Conservation (phyloP, 2,888 invertebrate species). For the Macrosiphum euphorbiae region DNA sequence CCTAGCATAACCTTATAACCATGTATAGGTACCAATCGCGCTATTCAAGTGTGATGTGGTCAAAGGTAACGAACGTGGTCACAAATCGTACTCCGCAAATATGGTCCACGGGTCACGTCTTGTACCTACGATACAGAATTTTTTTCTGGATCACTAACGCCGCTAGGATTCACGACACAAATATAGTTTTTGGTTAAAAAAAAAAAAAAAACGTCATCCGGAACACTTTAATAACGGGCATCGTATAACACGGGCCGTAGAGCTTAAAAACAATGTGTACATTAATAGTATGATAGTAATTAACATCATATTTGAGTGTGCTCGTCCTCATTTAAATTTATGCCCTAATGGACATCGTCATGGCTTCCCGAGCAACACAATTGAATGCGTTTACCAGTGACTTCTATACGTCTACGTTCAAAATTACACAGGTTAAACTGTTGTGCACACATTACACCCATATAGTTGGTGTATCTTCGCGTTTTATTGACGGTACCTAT, state of each 20-base stretch:
- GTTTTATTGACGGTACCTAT: background rate
- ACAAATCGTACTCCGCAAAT: background rate
- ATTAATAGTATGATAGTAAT: slow-evolving; percentile 28
- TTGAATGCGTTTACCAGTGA: background rate
- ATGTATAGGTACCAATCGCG: background rate
- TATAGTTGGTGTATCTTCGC: background rate
- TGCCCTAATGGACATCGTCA: slow-evolving; percentile 17
- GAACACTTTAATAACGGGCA: slow-evolving; percentile 48
- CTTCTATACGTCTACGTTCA: background rate
- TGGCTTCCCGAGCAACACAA: background rate
- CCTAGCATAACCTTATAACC: background rate
- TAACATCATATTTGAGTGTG: background rate
- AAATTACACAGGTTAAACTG: background rate
- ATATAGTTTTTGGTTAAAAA: background rate
- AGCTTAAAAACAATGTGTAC: slow-evolving; percentile 29
- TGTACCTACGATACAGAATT: background rate
- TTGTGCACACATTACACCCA: background rate
- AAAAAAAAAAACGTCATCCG: slow-evolving; percentile 13
- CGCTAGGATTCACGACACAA: background rate
- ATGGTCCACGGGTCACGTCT: background rate
- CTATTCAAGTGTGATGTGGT: background rate
- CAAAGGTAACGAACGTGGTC: background rate
- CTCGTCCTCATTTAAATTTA: background rate
- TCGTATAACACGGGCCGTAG: slow-evolving; percentile 17
- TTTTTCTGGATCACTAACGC: slow-evolving; percentile 26